A percentile compares a stretch with the other conserved stretches of the same genome.
phyloP scores from a whole-genome alignment of 2,888 invertebrate species.

The Temnothorax rugatulus region DNA sequence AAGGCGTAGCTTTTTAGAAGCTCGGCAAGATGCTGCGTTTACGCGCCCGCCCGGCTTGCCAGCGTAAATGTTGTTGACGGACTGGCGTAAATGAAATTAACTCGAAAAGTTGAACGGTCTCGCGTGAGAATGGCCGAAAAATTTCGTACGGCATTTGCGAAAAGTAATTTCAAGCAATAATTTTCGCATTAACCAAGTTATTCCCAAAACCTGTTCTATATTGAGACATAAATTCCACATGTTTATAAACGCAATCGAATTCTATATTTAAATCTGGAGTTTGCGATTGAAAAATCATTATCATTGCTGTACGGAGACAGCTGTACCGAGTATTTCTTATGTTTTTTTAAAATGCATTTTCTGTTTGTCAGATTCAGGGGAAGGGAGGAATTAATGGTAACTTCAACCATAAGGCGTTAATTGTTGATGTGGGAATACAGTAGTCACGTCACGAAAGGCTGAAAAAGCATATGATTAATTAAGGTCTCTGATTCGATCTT shows the following conservation, averaged over 20 bases:
- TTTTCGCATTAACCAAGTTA: neutral
- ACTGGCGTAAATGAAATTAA: slow-evolving; percentile 44
- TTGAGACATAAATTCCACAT: neutral
- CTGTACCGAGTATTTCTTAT: neutral
- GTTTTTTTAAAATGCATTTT: neutral
- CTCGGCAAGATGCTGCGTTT: slow-evolving; percentile 39
- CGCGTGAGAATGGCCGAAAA: slow-evolving; percentile 26
- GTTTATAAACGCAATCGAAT: neutral
- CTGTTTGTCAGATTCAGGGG: neutral
- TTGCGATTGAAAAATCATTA: neutral
- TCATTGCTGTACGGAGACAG: too few relatives aligned
- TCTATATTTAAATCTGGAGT: neutral
- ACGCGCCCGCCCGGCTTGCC: slow-evolving; percentile 22
- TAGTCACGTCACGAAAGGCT: slow-evolving; percentile 34
- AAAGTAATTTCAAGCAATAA: neutral
- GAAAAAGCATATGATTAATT: slow-evolving; percentile 41
- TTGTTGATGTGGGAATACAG: slow-evolving; percentile 9
- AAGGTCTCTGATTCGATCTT: slow-evolving; percentile 21
- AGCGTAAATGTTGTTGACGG: slow-evolving; percentile 44
- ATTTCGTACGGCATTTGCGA: slow-evolving; percentile 6
- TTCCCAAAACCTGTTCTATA: neutral
- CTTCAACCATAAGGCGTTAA: slow-evolving; percentile 22
- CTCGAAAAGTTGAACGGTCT: slow-evolving; percentile 27
- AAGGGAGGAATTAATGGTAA: neutral
- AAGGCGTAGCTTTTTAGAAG: slow-evolving; percentile 47